Conservation (phyloP, 1,140 invertebrate species). For the Tetraneura akinire region DNA sequence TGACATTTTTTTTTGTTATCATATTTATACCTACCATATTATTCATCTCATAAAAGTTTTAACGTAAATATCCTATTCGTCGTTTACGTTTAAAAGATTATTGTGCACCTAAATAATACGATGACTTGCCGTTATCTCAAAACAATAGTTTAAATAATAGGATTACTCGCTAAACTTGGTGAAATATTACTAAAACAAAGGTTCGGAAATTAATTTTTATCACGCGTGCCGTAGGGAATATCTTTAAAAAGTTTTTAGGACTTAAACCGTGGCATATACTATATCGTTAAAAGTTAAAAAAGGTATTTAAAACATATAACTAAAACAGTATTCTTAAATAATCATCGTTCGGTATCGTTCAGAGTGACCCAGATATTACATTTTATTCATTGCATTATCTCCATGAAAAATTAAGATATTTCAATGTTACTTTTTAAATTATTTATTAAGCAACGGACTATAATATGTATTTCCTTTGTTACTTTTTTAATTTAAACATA, state of each 20-base stretch:
- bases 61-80: neutral
- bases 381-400: too few relatives aligned
- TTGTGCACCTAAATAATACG: neutral
- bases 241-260: neutral
- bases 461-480: too few relatives aligned
- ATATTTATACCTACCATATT: too few relatives aligned
- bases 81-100: neutral
- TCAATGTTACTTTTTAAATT: too few relatives aligned
- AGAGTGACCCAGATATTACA: too few relatives aligned
- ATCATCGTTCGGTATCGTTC: too few relatives aligned
- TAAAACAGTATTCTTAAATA: neutral
- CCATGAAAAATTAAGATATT: too few relatives aligned
- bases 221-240: neutral
- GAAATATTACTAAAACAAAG: neutral
- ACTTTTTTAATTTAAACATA: too few relatives aligned
- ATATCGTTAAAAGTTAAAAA: neutral
- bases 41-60: neutral
- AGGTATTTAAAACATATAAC: neutral
- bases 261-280: conserved; percentile 27
- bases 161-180: neutral
- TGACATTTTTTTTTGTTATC: too few relatives aligned
- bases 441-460: too few relatives aligned
- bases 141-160: conserved; percentile 9
- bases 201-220: conserved; percentile 8
- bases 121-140: neutral